phyloP scores from a whole-genome alignment of 2,113 vertebrate species.

The Scortum barcoo region DNA sequence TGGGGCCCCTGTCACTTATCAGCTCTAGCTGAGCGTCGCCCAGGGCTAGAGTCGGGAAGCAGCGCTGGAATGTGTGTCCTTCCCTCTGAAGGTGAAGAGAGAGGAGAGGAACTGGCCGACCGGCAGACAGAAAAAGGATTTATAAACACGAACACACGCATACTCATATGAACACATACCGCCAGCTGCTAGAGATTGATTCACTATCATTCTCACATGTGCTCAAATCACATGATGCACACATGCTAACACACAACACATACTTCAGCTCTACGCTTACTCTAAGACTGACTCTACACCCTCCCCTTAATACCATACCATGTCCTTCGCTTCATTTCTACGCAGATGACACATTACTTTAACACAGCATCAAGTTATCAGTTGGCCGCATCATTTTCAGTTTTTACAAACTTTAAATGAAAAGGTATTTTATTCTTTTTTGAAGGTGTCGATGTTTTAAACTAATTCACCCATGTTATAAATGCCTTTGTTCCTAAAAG shows the following conservation, averaged over 20 bases:
- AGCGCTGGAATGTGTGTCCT: conserved; percentile 86
- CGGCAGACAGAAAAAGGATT: conserved; percentile 50
- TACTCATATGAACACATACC: conserved; percentile 26
- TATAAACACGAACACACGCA: conserved; percentile 48
- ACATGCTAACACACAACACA: conserved; percentile 3
- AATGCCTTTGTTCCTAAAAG: neutral
- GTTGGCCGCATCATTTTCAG: neutral
- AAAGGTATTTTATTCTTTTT: neutral
- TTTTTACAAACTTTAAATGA: neutral
- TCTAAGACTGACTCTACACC: neutral
- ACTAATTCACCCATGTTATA: neutral
- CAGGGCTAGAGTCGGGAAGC: conserved; percentile 85
- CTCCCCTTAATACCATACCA: neutral
- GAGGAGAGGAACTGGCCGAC: conserved; percentile 67
- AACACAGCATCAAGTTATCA: neutral
- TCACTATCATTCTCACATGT: conserved; percentile 48
- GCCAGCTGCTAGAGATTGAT: conserved; percentile 55
- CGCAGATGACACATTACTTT: conserved; percentile 13
- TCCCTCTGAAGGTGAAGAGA: conserved; percentile 87
- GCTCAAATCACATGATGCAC: conserved; percentile 31
- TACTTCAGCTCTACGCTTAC: neutral
- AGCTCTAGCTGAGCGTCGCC: conserved; percentile 87
- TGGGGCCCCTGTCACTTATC: conserved; percentile 88
- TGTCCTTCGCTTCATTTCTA: neutral
- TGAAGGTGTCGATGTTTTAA: neutral